A percentile compares a stretch with the other conserved stretches of the same genome.
phyloP scores from a whole-genome alignment of 2,113 vertebrate species.

The Alces alces region DNA sequence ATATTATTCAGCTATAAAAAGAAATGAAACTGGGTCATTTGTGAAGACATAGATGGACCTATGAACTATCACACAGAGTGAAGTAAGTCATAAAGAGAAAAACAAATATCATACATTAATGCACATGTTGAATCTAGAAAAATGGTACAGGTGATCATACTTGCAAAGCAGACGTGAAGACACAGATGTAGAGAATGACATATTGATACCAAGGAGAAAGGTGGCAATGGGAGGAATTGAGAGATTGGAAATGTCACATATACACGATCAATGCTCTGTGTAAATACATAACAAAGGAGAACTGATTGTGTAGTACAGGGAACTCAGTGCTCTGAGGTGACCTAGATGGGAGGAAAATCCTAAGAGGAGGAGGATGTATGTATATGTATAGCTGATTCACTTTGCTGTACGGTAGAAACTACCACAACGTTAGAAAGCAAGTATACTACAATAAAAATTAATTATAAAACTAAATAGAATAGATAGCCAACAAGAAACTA shows the following conservation, averaged over 20 bases:
- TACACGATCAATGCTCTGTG: neutral
- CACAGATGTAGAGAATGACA: neutral
- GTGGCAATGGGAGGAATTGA: neutral
- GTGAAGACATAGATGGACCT: neutral
- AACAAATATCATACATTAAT: neutral
- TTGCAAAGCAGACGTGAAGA: neutral
- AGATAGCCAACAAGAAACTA: neutral
- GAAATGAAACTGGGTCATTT: neutral
- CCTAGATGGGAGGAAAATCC: neutral
- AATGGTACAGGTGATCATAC: neutral
- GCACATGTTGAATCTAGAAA: neutral
- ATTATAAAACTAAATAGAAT: neutral
- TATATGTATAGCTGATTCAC: neutral
- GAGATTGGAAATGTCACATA: neutral
- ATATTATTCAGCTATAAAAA: neutral
- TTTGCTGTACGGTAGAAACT: neutral
- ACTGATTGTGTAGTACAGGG: neutral
- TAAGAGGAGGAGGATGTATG: neutral
- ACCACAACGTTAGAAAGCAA: neutral
- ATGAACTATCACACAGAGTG: neutral
- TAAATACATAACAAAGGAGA: neutral
- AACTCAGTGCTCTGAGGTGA: neutral
- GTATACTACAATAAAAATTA: neutral
- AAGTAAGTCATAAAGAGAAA: neutral
- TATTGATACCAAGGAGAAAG: neutral